phyloP scores from a whole-genome alignment of 1,140 invertebrate species.

The Chionoecetes opilio region DNA sequence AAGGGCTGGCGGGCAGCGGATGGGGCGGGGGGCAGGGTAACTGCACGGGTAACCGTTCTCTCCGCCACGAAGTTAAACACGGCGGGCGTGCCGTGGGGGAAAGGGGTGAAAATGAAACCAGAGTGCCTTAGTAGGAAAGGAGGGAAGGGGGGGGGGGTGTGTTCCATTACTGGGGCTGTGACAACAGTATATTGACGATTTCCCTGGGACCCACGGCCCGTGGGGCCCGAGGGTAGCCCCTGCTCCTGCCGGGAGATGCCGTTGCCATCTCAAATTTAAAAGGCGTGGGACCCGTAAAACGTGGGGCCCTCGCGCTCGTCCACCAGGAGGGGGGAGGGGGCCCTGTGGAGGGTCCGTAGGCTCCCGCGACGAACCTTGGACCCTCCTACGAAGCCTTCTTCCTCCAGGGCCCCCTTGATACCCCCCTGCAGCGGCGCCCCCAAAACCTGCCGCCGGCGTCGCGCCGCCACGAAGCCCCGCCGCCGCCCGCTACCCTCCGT shows the following conservation, averaged over 20 bases:
- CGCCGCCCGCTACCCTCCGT: too few relatives aligned
- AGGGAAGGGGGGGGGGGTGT: neutral
- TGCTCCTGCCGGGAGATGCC: constrained; percentile 60
- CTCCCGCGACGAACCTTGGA: neutral
- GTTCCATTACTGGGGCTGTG: neutral
- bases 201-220: constrained; percentile 46
- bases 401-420: neutral
- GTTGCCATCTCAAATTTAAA: constrained; percentile 51
- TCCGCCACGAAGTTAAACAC: constrained; percentile 64
- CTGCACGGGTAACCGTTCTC: constrained; percentile 49
- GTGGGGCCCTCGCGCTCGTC: constrained; percentile 49
- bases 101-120: constrained; percentile 48
- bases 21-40: constrained; percentile 56
- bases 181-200: constrained; percentile 41
- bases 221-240: constrained; percentile 19
- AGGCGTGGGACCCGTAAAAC: constrained; percentile 33
- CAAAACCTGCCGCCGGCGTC: too few relatives aligned
- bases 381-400: neutral
- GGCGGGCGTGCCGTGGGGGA: constrained; percentile 44
- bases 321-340: constrained; percentile 48
- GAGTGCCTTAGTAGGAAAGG: neutral
- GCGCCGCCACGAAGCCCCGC: too few relatives aligned
- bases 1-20: constrained; percentile 53
- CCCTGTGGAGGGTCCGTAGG: neutral
- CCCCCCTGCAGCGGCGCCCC: neutral